Base-by-base conservation (phyloP, 2,888 invertebrate species). In the Oeneis ivallda region DNA sequence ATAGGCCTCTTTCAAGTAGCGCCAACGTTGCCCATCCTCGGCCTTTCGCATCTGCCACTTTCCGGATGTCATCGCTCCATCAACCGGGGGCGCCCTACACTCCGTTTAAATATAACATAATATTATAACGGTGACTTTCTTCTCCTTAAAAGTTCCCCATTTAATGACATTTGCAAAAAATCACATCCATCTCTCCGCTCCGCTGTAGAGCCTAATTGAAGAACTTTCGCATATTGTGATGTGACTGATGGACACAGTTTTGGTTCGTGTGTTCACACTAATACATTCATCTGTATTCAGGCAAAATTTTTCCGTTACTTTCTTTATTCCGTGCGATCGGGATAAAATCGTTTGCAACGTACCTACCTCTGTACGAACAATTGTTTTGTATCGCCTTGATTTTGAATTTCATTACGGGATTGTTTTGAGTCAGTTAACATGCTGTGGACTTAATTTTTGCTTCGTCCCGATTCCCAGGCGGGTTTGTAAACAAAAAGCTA, bases 381-480 rank as follows among this genome's bases (percentile, higher is more conserved):
- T 86, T 83, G 85, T 84, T 83, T 82, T 72, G 79, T 76, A 79
- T 79, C 78, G 82, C 80, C 84, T 86, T 87, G 88, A 89, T 89
- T 89, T 87, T 79, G 80, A 84, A 89, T 88, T 88, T 84, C 82
- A 87, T 88, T 89, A 85, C 78, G 75, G 64, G 60, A 68, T 63
- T 66, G 68, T 45, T 57, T 60, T 71, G 69, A 61, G 41, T 61
- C 50, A 11, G 69, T 73, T 76, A 77, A 77, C 71, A 68, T 71
- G 68, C 62, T 65, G 70, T 69, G 65, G 63, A 70, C 63, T 68
- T 72, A 73, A 71, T 71, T 67, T 71, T 70, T 68, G 66, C 68
- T 59, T 53, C 57, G 45, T 41, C 15, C 32, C 39, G 13, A 9
- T 3, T 45, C 50, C 49, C 26, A 5, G 34, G 34, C 19, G 9